Conservation (phyloP, 2,797 vertebrate species). For the Muscicapa striata region DNA sequence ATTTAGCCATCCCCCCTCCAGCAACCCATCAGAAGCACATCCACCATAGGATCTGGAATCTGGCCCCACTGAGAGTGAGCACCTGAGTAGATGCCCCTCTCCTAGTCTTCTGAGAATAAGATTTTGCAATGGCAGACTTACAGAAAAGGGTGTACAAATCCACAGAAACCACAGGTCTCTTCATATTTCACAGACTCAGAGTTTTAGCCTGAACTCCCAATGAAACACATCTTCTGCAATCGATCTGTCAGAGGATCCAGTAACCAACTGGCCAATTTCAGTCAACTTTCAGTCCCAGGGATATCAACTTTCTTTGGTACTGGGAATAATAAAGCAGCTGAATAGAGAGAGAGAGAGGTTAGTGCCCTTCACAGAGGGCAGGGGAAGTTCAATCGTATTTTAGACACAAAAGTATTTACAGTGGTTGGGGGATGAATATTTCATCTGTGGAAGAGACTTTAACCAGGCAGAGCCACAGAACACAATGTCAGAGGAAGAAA, state of each 20-base stretch:
- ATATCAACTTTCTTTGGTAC: conserved; percentile 9
- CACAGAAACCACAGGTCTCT: not conserved
- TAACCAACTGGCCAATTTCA: not conserved
- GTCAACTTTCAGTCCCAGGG: not conserved
- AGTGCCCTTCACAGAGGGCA: conserved; percentile 4
- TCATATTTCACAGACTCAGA: not conserved
- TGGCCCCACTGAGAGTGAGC: not conserved
- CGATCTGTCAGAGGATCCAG: not conserved
- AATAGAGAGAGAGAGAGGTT: not conserved
- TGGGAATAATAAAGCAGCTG: conserved; percentile 13
- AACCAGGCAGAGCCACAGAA: not conserved
- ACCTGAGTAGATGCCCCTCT: not conserved
- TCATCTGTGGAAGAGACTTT: not conserved
- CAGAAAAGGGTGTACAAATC: not conserved
- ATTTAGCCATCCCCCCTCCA: not conserved
- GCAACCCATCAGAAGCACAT: not conserved
- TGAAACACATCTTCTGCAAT: not conserved
- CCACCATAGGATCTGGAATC: not conserved
- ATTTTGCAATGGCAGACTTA: not conserved
- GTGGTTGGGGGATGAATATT: not conserved
- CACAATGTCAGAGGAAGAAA: not conserved
- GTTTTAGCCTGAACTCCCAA: not conserved
- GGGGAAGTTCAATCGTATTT: not conserved
- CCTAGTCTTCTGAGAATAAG: not conserved
- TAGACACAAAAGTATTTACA: not conserved